These are phyloP conservation scores for Papilio aristodemus DNA, from an alignment of 1,140 invertebrate genomes.

Conservation along the genomic window DNA sequence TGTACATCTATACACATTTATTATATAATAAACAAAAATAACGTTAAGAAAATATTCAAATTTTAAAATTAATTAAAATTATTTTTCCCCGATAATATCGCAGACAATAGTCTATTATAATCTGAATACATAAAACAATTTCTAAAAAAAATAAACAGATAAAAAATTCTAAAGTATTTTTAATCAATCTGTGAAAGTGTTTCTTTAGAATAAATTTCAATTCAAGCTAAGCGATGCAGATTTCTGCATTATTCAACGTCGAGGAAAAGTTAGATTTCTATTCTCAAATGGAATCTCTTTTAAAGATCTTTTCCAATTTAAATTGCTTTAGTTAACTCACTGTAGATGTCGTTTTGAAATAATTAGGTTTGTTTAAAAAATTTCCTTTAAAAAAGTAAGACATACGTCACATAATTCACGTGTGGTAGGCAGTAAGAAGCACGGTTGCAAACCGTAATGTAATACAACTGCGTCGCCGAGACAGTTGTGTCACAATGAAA, in stretches of 20 bases:
- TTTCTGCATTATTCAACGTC: slow-evolving; percentile 16
- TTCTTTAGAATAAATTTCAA: slow-evolving; percentile 18
- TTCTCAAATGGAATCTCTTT: slow-evolving; percentile 13
- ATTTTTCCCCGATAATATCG: no score
- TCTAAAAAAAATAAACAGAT: neutral
- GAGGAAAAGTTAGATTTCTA: slow-evolving; percentile 11
- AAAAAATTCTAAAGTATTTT: neutral
- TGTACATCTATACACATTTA: no score
- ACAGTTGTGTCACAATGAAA: no score
- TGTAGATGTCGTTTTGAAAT: neutral
- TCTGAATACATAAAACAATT: no score
- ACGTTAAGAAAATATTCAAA: no score
- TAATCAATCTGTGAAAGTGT: slow-evolving; percentile 13
- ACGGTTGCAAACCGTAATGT: no score
- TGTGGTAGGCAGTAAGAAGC: no score
- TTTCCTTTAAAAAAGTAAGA: neutral
- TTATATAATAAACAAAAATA: no score
- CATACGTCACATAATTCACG: no score
- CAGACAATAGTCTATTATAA: no score
- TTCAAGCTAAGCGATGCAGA: slow-evolving; percentile 16
- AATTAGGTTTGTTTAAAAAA: neutral
- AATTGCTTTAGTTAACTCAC: neutral
- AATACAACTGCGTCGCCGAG: no score
- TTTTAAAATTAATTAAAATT: no score
- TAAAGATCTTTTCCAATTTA: neutral